Evolutionary conservation across 2,888 invertebrate species (phyloP), one percentile per base, ranked within the genome.

Genomic region (Hypena proboscidalis): DNA sequence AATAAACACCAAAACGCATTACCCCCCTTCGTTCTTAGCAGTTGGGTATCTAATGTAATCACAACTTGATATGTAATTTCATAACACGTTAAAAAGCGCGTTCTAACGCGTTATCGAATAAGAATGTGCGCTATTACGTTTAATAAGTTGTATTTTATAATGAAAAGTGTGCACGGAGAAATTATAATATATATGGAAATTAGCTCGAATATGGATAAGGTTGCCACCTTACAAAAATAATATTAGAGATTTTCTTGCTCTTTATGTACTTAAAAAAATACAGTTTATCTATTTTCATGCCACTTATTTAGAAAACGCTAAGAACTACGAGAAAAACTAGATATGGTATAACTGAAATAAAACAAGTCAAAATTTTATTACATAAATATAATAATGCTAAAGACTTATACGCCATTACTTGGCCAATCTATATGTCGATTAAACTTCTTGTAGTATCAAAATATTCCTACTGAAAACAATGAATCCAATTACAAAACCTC

Each of bases 61-160:
- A 61, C 51, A 62, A 53, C 43, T 53, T 10, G 30, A 52, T 52
- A 43, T 15, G 48, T 35, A 38, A 9, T 66, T 58, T 48, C 56
- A 48, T 62, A 66, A 61, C 55, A 36, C 52, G 46, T 54, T 57
- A 46, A 54, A 57, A 47, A 45, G 57, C 35, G 35, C 35, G 46
- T 26, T 54, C 46, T 54, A 59, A 43, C 34, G 48, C 49, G 51
- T 43, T 47, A 34, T 64, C 55, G 49, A 58, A 71, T 71, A 71
- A 67, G 63, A 59, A 63, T 52, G 43, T 42, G 47, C 34, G 48
- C 70, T 66, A 74, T 65, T 73, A 70, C 51, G 44, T 45, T 60
- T 68, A 73, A 69, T 70, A 64, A 46, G 53, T 57, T 60, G 52
- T 58, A 36, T 60, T 73, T 70, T 75, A 70, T 72, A 65, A 56